Percentiles rank a stretch among this genome's conserved stretches.
These are phyloP conservation scores for Cantharis lateralis DNA, from an alignment of 2,888 invertebrate genomes.

Conservation along the genomic window DNA sequence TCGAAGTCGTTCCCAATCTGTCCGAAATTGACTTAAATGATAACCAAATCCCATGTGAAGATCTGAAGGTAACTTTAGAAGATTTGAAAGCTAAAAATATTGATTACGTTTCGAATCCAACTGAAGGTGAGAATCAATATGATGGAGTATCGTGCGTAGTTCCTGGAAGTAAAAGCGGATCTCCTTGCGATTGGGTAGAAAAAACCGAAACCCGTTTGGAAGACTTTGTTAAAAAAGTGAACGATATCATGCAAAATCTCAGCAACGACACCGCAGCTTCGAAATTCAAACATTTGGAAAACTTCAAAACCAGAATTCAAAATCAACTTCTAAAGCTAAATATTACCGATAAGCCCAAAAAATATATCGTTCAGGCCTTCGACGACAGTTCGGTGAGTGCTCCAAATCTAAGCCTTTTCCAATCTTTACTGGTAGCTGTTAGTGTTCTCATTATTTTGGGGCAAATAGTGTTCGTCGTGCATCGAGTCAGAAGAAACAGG, in stretches of 20 bases:
- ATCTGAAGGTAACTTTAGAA: neutral
- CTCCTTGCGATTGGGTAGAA: neutral
- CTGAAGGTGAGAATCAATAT: neutral
- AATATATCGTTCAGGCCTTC: neutral
- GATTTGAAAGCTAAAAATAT: neutral
- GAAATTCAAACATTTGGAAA: neutral
- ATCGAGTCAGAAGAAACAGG: neutral
- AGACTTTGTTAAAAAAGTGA: neutral
- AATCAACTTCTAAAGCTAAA: neutral
- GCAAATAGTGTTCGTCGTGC: neutral
- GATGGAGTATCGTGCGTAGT: neutral
- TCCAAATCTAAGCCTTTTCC: neutral
- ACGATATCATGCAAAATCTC: neutral
- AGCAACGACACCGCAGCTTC: neutral
- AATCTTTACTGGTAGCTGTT: neutral
- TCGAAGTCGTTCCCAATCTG: neutral
- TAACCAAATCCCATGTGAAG: neutral
- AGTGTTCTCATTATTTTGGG: neutral
- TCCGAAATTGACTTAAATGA: neutral
- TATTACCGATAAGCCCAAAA: neutral
- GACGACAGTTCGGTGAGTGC: neutral
- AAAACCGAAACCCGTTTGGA: neutral
- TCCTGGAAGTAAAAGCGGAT: neutral
- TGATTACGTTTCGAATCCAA: neutral
- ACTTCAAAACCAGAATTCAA: neutral